Evolutionary conservation across 2,113 vertebrate species (phyloP).

Genomic region (Motacilla tschutschensis): DNA sequence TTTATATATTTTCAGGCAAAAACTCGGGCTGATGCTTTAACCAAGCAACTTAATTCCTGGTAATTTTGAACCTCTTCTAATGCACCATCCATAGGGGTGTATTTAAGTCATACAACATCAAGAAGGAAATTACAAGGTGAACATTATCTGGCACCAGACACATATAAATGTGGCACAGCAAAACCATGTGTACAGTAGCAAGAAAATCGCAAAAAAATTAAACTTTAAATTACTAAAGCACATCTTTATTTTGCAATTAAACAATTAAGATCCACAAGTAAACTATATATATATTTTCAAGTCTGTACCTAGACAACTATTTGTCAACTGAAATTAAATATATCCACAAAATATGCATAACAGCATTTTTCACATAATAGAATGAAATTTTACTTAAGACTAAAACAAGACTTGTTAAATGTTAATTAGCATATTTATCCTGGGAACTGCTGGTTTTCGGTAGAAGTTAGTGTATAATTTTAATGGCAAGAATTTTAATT

Average conservation of each 20-base stretch:
- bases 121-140: background rate
- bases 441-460: conserved; percentile 67
- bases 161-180: background rate
- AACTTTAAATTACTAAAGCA: conserved; percentile 77
- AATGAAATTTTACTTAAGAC: conserved; percentile 69
- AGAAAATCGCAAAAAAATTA: conserved; percentile 7
- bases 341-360: conserved; percentile 74
- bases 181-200: background rate
- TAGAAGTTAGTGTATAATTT: conserved; percentile 58
- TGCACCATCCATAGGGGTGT: background rate
- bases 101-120: background rate
- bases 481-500: conserved; percentile 68
- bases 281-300: conserved; percentile 71
- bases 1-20: background rate
- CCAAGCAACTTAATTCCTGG: background rate
- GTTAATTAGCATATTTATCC: conserved; percentile 64
- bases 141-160: background rate
- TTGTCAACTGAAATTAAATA: conserved; percentile 77
- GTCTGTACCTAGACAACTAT: conserved; percentile 76
- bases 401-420: conserved; percentile 71
- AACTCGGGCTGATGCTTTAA: background rate
- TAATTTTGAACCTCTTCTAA: background rate
- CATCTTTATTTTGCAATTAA: conserved; percentile 82
- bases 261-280: conserved; percentile 76
- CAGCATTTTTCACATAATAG: conserved; percentile 69